Conservation (phyloP, 2,113 vertebrate genomes). For the Brachionichthys hirsutus region DNA sequence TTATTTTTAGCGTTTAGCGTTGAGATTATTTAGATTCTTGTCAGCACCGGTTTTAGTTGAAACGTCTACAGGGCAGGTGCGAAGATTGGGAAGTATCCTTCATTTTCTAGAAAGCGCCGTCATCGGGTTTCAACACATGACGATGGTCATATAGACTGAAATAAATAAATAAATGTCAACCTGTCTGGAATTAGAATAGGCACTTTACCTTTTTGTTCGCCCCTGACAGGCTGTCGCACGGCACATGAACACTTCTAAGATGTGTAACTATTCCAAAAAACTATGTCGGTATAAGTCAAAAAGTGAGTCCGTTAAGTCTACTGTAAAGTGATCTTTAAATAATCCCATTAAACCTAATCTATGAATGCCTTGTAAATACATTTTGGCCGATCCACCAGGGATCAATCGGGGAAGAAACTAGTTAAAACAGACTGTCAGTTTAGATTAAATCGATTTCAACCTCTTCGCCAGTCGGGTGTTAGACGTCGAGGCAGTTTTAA, state of each 20-base stretch:
- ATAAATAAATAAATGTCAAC: neutral
- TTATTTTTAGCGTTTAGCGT: neutral
- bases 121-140: neutral
- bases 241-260: neutral
- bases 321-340: neutral
- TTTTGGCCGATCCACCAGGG: conserved; percentile 2
- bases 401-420: conserved; percentile 33
- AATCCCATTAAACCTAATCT: conserved; percentile 7
- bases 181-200: neutral
- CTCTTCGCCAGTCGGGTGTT: conserved; percentile 1
- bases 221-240: neutral
- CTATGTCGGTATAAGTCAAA: neutral
- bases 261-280: no score
- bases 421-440: conserved; percentile 19
- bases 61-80: conserved; percentile 15
- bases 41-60: conserved; percentile 16
- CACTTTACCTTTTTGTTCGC: neutral
- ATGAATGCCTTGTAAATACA: neutral
- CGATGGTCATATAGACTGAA: conserved; percentile 8
- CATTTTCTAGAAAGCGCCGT: neutral
- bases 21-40: neutral
- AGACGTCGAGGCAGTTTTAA: neutral
- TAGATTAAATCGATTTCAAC: conserved; percentile 33
- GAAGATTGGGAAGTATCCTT: neutral
- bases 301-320: neutral